Evolutionary conservation across 92 coral and sea anemone species (phyloP).

Genomic region (Actinernus sp.): DNA sequence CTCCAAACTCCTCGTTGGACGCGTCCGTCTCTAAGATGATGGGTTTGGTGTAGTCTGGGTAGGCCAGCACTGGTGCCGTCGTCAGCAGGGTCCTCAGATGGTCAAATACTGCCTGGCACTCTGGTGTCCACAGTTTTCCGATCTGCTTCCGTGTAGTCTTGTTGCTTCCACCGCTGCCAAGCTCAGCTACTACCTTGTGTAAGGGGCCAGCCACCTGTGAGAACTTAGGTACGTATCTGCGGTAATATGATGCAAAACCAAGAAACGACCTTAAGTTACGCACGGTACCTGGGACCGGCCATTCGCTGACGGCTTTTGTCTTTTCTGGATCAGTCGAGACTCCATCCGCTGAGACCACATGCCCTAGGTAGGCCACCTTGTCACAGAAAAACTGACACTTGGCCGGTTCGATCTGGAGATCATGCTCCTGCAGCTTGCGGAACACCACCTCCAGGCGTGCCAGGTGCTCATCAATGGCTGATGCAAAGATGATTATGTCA

Average conservation of each 20-base stretch:
- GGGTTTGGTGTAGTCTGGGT: too few relatives aligned
- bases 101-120: conserved; percentile 46
- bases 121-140: too few relatives aligned
- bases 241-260: too few relatives aligned
- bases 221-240: too few relatives aligned
- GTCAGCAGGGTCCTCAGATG: conserved; percentile 40
- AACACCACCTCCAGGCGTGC: conserved; percentile 37
- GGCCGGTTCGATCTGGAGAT: conserved; percentile 33
- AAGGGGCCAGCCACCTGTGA: too few relatives aligned
- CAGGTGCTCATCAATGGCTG: conserved; percentile 36
- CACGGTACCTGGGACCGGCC: too few relatives aligned
- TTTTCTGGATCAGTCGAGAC: conserved; percentile 59
- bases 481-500: conserved; percentile 29
- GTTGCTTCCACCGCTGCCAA: too few relatives aligned
- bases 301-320: conserved; percentile 43
- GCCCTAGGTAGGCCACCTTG: conserved; percentile 47
- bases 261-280: too few relatives aligned
- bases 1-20: conserved; percentile 47
- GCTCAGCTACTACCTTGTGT: too few relatives aligned
- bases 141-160: too few relatives aligned
- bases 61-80: conserved; percentile 47
- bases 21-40: too few relatives aligned
- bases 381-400: too few relatives aligned
- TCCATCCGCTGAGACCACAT: conserved; percentile 49
- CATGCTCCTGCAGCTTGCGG: conserved; percentile 23